phyloP scores from a whole-genome alignment of 2,888 invertebrate genomes.

The Drosophila demipolita region DNA sequence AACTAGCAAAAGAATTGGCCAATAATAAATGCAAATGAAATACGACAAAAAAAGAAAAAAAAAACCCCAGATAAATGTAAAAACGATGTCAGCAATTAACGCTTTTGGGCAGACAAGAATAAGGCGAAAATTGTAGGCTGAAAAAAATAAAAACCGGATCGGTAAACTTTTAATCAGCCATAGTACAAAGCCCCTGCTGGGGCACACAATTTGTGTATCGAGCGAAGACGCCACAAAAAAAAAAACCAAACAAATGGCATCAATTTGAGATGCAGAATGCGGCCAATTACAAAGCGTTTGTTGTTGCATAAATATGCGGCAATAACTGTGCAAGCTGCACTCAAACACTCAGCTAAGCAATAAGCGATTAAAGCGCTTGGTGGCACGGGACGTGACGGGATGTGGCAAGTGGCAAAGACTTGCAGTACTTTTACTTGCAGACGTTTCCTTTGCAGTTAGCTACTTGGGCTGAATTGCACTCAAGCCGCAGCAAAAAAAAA shows the following conservation, averaged over 20 bases:
- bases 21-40: slow-evolving; percentile 13
- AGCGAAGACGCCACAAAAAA: not conserved
- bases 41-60: slow-evolving; percentile 2
- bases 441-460: not conserved
- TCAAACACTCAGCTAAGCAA: slow-evolving; percentile 6
- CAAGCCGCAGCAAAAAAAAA: not conserved
- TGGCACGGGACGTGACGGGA: not conserved
- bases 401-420: too few relatives aligned
- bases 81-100: not conserved
- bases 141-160: not conserved
- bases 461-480: not conserved
- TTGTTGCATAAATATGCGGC: slow-evolving; percentile 6
- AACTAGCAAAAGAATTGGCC: not conserved
- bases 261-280: not conserved
- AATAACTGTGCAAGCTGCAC: slow-evolving; percentile 4
- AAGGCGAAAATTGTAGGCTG: not conserved
- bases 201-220: not conserved
- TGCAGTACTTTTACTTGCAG: not conserved
- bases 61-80: not conserved
- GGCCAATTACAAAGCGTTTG: slow-evolving; percentile 10
- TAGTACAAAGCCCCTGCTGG: not conserved
- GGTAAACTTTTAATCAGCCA: not conserved
- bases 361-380: not conserved
- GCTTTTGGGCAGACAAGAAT: not conserved
- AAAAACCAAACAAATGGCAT: not conserved